Evolutionary conservation across 2,888 invertebrate genomes (phyloP), one percentile per base, ranked within the genome.

Genomic region (Bruchidius siliquastri): DNA sequence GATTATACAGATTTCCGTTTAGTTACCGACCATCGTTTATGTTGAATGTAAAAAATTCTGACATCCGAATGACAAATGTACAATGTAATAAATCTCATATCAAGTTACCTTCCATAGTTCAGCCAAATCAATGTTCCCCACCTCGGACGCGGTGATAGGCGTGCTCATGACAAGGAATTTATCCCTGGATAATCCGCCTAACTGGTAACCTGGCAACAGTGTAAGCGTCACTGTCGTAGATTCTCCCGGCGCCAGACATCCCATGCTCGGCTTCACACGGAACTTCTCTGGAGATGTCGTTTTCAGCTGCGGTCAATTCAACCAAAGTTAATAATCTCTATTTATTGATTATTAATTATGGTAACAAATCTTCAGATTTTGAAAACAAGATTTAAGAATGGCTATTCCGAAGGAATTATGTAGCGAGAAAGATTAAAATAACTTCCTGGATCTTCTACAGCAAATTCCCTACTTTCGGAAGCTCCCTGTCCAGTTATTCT

Each of bases 251-350:
- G 88, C 87, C 72, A 98, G 84, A 6, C 91, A 87, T 0, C 97
- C 97, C 6, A 93, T 91, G 81, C 95, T 96, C 0, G 97, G 98
- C 72, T 96, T 90, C 0, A 99, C 98, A 32, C 96, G 89, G 87
- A 96, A 98, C 86, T 97, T 97, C 82, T 97, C 96, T 0, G 98
- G 98, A 0, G 97, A 94, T 2, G 98, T 98, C 20, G 98, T 98
- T 87, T 98, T 95, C 77, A 98, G 93, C 94, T 98, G 88, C 71
- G 89, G 90, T 0, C 87, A 88, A 68, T 70, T n/a, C 68, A 18
- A 73, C 10, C n/a, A 70, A 26, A 67, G 13, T 69, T 21, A 66
- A 67, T 22, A 69, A 3, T 32, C n/a, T n/a, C n/a, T n/a, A n/a
- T n/a, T n/a, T n/a, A n/a, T n/a, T n/a, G n/a, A n/a, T n/a, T n/a